These are phyloP conservation scores for Jordanella pulchra DNA, from an alignment of 2,797 vertebrate species.

Conservation along the genomic window DNA sequence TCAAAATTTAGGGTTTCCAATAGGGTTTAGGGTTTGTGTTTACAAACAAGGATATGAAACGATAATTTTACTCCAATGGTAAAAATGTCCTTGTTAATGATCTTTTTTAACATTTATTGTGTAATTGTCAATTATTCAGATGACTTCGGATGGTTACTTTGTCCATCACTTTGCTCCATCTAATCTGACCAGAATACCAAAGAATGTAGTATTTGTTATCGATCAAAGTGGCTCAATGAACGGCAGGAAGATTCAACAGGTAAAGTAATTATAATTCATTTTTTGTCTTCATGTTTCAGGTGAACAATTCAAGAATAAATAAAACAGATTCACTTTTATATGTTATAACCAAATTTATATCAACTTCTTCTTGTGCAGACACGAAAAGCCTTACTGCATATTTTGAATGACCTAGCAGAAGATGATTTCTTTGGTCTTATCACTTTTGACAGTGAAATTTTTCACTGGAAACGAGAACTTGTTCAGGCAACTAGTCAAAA, in stretches of 20 bases:
- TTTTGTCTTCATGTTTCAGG: neutral
- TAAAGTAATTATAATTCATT: constrained; percentile 12
- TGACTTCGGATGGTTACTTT: constrained; percentile 74
- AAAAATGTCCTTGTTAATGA: too few species aligned
- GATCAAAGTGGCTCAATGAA: constrained; percentile 82
- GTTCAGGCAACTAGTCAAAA: constrained; percentile 81
- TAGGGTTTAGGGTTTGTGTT: too few species aligned
- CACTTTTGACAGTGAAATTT: constrained; percentile 73
- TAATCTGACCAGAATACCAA: constrained; percentile 71
- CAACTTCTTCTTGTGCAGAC: constrained; percentile 77
- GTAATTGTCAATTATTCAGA: neutral
- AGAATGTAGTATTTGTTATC: constrained; percentile 83
- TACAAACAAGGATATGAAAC: too few species aligned
- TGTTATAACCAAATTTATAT: neutral
- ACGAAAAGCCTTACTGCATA: constrained; percentile 82
- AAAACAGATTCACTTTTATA: neutral
- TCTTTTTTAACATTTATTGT: neutral
- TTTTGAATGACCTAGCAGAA: constrained; percentile 84
- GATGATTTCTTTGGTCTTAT: constrained; percentile 88
- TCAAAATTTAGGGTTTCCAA: neutral
- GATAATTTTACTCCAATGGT: too few species aligned
- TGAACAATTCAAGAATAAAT: neutral
- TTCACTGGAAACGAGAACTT: constrained; percentile 81
- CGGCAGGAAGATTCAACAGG: constrained; percentile 79
- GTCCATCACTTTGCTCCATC: constrained; percentile 82